phyloP scores from a whole-genome alignment of 2,888 invertebrate species.

The Hoplodrina ambigua region DNA sequence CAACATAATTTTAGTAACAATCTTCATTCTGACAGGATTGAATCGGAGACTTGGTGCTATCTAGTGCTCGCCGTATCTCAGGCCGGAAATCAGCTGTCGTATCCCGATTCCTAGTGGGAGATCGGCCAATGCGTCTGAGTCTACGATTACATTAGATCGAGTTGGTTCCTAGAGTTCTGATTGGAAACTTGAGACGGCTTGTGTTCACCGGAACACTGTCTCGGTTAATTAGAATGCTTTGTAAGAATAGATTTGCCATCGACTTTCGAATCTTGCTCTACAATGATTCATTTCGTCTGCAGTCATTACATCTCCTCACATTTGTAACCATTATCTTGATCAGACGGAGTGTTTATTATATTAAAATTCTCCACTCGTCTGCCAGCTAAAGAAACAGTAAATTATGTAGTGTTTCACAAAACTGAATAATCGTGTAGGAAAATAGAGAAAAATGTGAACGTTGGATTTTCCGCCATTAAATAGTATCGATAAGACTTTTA shows the following conservation, averaged over 20 bases:
- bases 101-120: conserved; percentile 83
- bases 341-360: conserved; percentile 33
- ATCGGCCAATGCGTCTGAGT: conserved; percentile 83
- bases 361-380: conserved; percentile 23
- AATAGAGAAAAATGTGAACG: conserved; percentile 20
- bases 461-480: conserved; percentile 30
- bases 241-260: conserved; percentile 76
- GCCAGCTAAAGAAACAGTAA: conserved; percentile 28
- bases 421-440: conserved; percentile 11
- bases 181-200: conserved; percentile 79
- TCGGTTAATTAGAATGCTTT: conserved; percentile 77
- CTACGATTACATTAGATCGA: conserved; percentile 83
- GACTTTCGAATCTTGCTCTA: conserved; percentile 65
- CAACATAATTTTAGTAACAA: conserved; percentile 54
- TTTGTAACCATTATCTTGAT: conserved; percentile 57
- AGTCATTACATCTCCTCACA: conserved; percentile 53
- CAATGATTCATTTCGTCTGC: conserved; percentile 58
- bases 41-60: conserved; percentile 65
- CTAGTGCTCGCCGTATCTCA: conserved; percentile 70
- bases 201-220: conserved; percentile 78
- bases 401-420: conserved; percentile 19
- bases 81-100: conserved; percentile 88
- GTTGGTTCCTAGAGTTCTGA: conserved; percentile 76
- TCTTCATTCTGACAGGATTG: conserved; percentile 57
- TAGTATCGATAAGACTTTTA: conserved; percentile 23